These are phyloP conservation scores for Acanthosepion lycidas DNA, from an alignment of 2,888 invertebrate species.

Conservation along the genomic window DNA sequence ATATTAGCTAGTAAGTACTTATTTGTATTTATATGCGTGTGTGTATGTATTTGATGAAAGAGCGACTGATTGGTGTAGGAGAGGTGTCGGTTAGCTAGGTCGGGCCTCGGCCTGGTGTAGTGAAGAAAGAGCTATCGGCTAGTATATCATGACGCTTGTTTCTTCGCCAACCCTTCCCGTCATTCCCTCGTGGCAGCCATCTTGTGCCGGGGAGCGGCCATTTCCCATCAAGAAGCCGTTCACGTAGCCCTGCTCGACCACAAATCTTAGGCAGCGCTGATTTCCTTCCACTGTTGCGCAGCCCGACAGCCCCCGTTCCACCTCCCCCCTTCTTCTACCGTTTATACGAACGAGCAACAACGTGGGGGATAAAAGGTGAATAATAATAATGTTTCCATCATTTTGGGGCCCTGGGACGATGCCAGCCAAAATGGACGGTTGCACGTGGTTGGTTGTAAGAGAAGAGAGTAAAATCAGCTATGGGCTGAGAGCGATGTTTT, in stretches of 20 bases:
- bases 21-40: not conserved
- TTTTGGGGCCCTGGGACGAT: not conserved
- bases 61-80: not conserved
- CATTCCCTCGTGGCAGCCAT: slow-evolving; percentile 20
- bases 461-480: not conserved
- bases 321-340: not conserved
- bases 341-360: not conserved
- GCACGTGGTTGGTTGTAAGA: not conserved
- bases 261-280: slow-evolving; percentile 18
- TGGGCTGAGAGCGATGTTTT: not conserved
- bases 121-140: not conserved
- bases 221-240: slow-evolving; percentile 33
- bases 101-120: not conserved
- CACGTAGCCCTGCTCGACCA: slow-evolving; percentile 5
- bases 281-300: not conserved
- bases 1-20: not conserved
- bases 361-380: not conserved
- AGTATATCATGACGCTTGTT: not conserved
- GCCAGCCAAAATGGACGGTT: not conserved
- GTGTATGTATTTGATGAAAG: not conserved
- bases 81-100: not conserved
- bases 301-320: not conserved
- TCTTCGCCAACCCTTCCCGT: not conserved
- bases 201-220: not conserved
- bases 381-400: slow-evolving; percentile 33